Evolutionary conservation across 2,113 vertebrate genomes (phyloP).

Genomic region (Psittacara wagleri): DNA sequence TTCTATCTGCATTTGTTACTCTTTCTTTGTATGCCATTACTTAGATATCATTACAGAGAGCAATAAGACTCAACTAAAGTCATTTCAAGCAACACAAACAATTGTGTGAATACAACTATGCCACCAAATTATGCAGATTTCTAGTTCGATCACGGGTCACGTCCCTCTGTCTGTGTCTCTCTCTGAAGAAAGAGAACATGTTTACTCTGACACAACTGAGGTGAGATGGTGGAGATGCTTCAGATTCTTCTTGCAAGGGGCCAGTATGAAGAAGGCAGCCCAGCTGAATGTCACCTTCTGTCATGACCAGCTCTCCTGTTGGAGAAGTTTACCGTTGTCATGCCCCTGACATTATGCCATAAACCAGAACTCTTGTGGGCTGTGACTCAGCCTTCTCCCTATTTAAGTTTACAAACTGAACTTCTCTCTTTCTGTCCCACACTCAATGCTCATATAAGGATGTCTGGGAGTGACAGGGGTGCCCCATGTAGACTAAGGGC

Average conservation of each 20-base stretch:
- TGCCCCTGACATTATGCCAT: background rate
- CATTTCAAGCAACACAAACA: background rate
- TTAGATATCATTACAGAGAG: background rate
- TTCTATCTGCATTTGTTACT: background rate
- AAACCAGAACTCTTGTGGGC: background rate
- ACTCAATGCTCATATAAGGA: background rate
- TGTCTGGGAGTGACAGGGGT: background rate
- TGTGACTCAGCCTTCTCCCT: background rate
- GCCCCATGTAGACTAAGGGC: fast-evolving
- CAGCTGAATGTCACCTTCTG: background rate
- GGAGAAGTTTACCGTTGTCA: background rate
- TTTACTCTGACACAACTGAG: background rate
- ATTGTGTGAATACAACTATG: fast-evolving
- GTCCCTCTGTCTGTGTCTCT: background rate
- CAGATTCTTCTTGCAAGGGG: background rate
- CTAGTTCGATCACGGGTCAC: background rate
- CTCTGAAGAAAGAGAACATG: background rate
- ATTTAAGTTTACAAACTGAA: background rate
- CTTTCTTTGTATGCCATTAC: background rate
- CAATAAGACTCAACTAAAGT: background rate
- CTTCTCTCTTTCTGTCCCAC: background rate
- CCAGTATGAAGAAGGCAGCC: background rate
- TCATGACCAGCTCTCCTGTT: background rate
- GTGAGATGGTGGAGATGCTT: background rate
- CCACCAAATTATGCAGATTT: background rate